Conservation (phyloP, 1,140 invertebrate species). For the Acromyrmex echinatior region DNA sequence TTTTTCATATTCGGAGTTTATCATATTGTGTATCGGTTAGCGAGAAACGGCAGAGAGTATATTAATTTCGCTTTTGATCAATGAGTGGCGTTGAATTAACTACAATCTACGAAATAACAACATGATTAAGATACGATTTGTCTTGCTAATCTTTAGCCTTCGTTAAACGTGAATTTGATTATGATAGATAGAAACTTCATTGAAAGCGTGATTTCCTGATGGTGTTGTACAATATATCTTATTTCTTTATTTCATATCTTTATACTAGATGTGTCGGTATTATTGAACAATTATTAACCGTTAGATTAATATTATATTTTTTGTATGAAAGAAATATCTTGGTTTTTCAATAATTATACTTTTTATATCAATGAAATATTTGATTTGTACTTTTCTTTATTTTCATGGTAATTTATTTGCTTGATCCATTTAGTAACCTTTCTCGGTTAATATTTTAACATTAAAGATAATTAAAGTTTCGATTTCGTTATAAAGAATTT, state of each 20-base stretch:
- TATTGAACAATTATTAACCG: too few relatives aligned
- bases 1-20: not conserved
- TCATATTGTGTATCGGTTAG: conserved; percentile 12
- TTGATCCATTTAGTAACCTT: too few relatives aligned
- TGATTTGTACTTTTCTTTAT: too few relatives aligned
- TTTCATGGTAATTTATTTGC: too few relatives aligned
- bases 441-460: not conserved
- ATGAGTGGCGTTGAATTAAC: not conserved
- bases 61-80: conserved; percentile 40
- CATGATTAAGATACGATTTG: conserved; percentile 2
- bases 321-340: too few relatives aligned
- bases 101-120: conserved; percentile 11
- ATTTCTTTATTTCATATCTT: not conserved
- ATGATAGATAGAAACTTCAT: not conserved
- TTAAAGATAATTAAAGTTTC: not conserved
- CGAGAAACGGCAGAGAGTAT: conserved; percentile 11
- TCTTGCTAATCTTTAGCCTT: not conserved
- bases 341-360: too few relatives aligned
- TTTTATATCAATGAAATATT: too few relatives aligned
- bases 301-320: too few relatives aligned
- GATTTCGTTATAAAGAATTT: not conserved
- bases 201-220: not conserved
- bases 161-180: not conserved
- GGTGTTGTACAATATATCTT: not conserved
- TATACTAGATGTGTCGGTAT: too few relatives aligned